A percentile compares a stretch with the other conserved stretches of the same genome.
Evolutionary conservation across 2,113 vertebrate genomes (phyloP).

Genomic region (Microtus ochrogaster): DNA sequence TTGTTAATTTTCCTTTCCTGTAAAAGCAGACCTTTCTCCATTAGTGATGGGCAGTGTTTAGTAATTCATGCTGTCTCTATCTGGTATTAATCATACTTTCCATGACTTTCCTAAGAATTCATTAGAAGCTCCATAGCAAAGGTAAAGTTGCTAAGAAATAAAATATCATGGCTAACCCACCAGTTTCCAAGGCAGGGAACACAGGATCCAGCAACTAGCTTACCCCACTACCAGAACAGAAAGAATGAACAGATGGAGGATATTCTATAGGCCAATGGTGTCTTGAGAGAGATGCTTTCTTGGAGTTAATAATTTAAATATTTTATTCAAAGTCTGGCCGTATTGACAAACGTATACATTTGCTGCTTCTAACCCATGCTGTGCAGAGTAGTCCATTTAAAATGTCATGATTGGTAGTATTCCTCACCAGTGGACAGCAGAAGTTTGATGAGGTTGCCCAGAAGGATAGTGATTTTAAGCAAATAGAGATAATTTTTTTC

Average conservation of each 20-base stretch:
- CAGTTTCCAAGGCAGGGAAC: not conserved
- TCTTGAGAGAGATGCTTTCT: not conserved
- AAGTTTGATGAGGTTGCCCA: not conserved
- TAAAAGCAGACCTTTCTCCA: not conserved
- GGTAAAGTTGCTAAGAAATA: not conserved
- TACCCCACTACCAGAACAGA: accelerated
- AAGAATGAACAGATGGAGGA: not conserved
- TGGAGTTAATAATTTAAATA: not conserved
- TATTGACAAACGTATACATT: not conserved
- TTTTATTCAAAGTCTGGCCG: not conserved
- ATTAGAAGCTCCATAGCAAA: slow-evolving; percentile 26
- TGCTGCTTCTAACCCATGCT: not conserved
- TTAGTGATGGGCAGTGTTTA: not conserved
- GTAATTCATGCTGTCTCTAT: not conserved
- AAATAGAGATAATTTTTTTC: not conserved
- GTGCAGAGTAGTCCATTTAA: not conserved
- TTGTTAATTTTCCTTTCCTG: not conserved
- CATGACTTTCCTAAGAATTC: not conserved
- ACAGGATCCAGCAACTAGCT: not conserved
- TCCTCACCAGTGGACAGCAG: not conserved
- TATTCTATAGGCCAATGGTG: not conserved
- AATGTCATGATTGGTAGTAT: not conserved
- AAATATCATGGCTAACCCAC: not conserved
- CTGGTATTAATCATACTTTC: not conserved
- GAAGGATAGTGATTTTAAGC: not conserved